Percentiles rank a stretch among this genome's conserved stretches.
These are phyloP conservation scores for Coenonympha arcania DNA, from an alignment of 2,888 invertebrate genomes.

Conservation along the genomic window DNA sequence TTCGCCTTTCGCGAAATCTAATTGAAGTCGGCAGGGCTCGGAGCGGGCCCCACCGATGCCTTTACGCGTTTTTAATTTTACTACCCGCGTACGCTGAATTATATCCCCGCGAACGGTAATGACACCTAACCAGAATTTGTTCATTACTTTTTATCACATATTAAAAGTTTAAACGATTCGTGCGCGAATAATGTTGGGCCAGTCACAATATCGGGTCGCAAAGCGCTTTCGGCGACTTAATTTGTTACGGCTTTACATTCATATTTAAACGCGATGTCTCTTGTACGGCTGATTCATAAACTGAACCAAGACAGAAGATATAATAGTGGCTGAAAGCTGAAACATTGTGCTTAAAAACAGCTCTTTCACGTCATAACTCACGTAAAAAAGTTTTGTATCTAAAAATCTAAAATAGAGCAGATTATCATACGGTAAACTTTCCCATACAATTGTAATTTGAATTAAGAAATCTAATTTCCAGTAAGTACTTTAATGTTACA, in stretches of 20 bases:
- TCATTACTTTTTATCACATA: slow-evolving; percentile 63
- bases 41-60: slow-evolving; percentile 49
- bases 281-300: not conserved
- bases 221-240: slow-evolving; percentile 3
- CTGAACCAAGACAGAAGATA: too few relatives aligned
- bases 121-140: slow-evolving; percentile 49
- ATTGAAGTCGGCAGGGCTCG: slow-evolving; percentile 60
- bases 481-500: not conserved
- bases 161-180: slow-evolving; percentile 48
- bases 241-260: not conserved
- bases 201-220: slow-evolving; percentile 7
- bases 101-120: slow-evolving; percentile 52
- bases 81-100: slow-evolving; percentile 53
- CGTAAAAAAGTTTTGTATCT: too few relatives aligned
- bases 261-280: not conserved
- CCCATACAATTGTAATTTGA: too few relatives aligned
- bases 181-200: slow-evolving; percentile 25
- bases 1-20: slow-evolving; percentile 72
- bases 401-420: too few relatives aligned
- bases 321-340: too few relatives aligned
- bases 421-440: too few relatives aligned
- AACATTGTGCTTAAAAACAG: not conserved
- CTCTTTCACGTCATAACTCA: too few relatives aligned
- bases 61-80: slow-evolving; percentile 71
- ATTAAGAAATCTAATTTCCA: too few relatives aligned